Evolutionary conservation across 2,797 vertebrate species (phyloP).

Genomic region (Calcarius lapponicus): DNA sequence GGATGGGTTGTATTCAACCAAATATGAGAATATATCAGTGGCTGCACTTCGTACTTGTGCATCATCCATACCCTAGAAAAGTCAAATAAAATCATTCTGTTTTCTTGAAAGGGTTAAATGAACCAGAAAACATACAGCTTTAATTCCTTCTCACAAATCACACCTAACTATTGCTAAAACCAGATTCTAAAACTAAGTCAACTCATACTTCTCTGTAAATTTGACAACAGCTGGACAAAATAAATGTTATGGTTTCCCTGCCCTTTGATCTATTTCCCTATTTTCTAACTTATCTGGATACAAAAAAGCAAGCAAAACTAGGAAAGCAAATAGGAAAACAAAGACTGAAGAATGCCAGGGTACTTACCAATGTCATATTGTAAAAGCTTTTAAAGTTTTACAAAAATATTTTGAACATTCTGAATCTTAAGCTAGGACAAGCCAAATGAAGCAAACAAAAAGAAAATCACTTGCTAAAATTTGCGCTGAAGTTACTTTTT

Average conservation of each 20-base stretch:
- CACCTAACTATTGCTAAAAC: not conserved
- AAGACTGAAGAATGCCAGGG: not conserved
- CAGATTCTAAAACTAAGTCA: not conserved
- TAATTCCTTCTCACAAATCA: not conserved
- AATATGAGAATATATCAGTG: slow-evolving; percentile 99
- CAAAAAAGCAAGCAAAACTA: not conserved
- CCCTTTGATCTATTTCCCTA: not conserved
- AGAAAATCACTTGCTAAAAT: not conserved
- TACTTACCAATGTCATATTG: not conserved
- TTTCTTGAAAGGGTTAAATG: not conserved
- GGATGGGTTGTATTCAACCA: slow-evolving; percentile 99
- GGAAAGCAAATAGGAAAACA: not conserved
- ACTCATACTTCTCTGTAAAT: not conserved
- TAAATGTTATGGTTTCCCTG: not conserved
- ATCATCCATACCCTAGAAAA: slow-evolving; percentile 95
- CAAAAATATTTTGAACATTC: not conserved
- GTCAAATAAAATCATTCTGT: not conserved
- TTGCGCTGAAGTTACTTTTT: not conserved
- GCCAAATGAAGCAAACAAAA: not conserved
- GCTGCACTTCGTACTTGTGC: slow-evolving; percentile 95
- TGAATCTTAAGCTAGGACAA: not conserved
- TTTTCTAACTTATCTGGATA: not conserved
- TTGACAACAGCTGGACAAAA: not conserved
- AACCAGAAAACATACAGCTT: not conserved
- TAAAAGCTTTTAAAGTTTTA: not conserved